Base-by-base conservation (phyloP, 30 jellyfish, hydroid and myxozoan species). In the Cassiopea xamachana region DNA sequence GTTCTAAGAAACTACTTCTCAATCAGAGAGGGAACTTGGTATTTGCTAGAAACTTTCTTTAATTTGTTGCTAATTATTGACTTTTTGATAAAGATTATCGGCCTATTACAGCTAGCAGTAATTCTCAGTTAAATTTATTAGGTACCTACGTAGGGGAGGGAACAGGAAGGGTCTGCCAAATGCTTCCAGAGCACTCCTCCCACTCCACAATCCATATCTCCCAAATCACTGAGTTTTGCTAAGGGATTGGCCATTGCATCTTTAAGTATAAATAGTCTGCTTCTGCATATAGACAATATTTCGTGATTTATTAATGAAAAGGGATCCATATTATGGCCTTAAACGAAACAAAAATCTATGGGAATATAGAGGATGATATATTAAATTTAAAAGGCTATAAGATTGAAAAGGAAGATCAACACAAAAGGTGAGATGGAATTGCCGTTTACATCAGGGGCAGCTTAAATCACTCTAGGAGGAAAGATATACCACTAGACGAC, bases 241-340 rank as follows among this genome's bases (percentile, higher is more conserved):
- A 80, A 80, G 78, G 89, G 44, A 15, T 19, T 80, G 62, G 64
- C 64, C 16, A 19, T 80, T 80, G 90, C 82, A 64, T 82, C 90
- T 50, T 68, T 82, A 27, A 82, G 67, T 82, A 43, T 68, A 14
- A 82, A 82, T 48, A 69, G 89, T 39, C 89, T 81, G 3, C 81
- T 45, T 3, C 10, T 75, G 43, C 82, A 81, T 46, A 45, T 60
- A 9, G 89, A 64, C 46, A 81, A 81, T 46, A 50, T 81, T 7
- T 18, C 19, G 13, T 49, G 45, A 39, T 12, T 64, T 18, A 17
- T 81, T 1, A 64, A 64, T 13, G 81, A 64, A 43, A 45, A 51
- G 10, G 81, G 71, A 61, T 81, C 46, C 80, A 60, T 13, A 81
- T 81, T 4, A 80, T 81, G 51, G 88, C 88, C 71, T 46, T 82